Conservation (phyloP, 2,113 vertebrate genomes). For the Sphaerodactylus townsendi region DNA sequence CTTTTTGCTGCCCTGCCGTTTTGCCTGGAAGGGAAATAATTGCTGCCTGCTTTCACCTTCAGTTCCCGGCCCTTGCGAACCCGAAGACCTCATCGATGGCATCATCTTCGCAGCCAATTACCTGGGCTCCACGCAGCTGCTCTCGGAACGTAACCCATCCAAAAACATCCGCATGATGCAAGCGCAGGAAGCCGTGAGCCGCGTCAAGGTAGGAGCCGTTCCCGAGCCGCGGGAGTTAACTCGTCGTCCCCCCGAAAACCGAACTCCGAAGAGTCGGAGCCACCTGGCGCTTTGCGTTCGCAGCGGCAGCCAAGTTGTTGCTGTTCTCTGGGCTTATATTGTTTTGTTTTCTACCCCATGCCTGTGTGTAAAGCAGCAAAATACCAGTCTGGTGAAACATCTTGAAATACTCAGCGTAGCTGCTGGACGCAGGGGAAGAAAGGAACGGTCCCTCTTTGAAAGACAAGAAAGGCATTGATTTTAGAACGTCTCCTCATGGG, state of each 20-base stretch:
- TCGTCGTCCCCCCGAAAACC: not conserved
- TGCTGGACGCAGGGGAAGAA: slow-evolving; percentile 1
- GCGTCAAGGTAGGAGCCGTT: slow-evolving; percentile 87
- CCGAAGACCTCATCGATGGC: slow-evolving; percentile 97
- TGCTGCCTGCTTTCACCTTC: slow-evolving; percentile 8
- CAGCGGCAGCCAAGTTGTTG: not conserved
- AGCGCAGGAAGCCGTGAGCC: slow-evolving; percentile 95
- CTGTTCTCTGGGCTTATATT: not conserved
- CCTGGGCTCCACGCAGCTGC: slow-evolving; percentile 96
- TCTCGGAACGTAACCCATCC: slow-evolving; percentile 96
- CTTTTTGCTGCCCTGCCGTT: not conserved
- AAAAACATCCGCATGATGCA: slow-evolving; percentile 99
- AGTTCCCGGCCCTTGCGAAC: slow-evolving; percentile 98
- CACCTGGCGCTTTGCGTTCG: not conserved
- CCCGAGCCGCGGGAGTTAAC: not conserved
- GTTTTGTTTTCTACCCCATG: not conserved
- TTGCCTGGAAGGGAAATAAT: slow-evolving; percentile 27
- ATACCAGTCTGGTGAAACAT: not conserved
- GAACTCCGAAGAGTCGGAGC: not conserved
- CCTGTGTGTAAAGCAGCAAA: not conserved
- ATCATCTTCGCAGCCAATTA: slow-evolving; percentile 99
- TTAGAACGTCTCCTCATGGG: no score
- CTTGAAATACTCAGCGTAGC: not conserved
- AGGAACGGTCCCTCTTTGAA: not conserved
- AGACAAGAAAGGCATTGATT: not conserved